phyloP scores from a whole-genome alignment of 2,113 vertebrate species.

The Eurystomus gularis region DNA sequence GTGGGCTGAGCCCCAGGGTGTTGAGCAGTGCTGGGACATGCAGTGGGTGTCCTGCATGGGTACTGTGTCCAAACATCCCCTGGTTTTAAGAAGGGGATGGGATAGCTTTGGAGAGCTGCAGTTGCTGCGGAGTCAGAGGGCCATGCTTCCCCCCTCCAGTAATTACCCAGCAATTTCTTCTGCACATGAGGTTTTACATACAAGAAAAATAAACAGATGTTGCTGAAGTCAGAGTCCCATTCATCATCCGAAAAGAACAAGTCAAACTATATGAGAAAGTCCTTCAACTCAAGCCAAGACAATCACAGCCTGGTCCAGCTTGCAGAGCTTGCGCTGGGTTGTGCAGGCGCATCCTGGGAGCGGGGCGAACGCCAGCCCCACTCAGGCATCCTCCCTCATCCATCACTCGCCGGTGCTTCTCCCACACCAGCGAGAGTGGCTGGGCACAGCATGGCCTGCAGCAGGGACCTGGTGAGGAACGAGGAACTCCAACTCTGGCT shows the following conservation, averaged over 20 bases:
- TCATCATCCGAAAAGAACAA: constrained; percentile 68
- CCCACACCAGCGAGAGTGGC: rapidly evolving
- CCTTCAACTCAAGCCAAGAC: constrained; percentile 70
- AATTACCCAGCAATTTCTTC: constrained; percentile 66
- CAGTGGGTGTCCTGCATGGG: not conserved
- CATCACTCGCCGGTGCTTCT: not conserved
- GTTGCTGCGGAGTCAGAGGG: not conserved
- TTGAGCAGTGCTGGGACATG: not conserved
- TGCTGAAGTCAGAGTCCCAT: constrained; percentile 67
- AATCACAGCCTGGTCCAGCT: constrained; percentile 59
- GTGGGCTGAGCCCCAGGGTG: not conserved
- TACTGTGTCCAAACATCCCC: not conserved
- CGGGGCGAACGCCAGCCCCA: not conserved
- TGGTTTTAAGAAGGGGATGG: not conserved
- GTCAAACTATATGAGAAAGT: constrained; percentile 62
- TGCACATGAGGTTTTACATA: constrained; percentile 59
- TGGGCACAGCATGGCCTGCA: not conserved
- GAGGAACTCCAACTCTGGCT: not conserved
- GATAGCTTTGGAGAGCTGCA: not conserved
- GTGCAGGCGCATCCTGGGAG: constrained; percentile 54
- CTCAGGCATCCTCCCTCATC: not conserved
- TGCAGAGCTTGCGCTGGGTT: not conserved
- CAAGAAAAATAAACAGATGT: constrained; percentile 74
- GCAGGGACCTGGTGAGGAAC: not conserved
- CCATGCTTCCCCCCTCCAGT: not conserved